Conservation (phyloP, 2,888 invertebrate genomes). For the Pharmacophagus antenor region DNA sequence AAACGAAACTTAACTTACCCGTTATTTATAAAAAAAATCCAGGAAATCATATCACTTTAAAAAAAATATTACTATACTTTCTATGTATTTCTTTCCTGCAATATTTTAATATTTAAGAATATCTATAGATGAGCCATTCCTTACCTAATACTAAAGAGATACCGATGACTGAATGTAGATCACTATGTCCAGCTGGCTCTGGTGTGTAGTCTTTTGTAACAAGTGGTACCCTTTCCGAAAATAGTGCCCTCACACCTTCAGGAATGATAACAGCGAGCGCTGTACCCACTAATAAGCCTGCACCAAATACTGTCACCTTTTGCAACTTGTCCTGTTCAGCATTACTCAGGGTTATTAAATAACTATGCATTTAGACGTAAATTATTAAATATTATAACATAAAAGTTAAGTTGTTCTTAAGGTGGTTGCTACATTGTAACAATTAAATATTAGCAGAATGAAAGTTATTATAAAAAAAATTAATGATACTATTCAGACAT, state of each 20-base stretch:
- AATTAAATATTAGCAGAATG: too few relatives aligned
- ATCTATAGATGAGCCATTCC: constrained; percentile 29
- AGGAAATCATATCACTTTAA: too few relatives aligned
- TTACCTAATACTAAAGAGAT: constrained; percentile 91
- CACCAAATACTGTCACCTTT: constrained; percentile 96
- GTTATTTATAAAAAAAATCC: too few relatives aligned
- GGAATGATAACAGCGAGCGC: constrained; percentile 99
- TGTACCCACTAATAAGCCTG: constrained; percentile 97
- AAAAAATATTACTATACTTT: too few relatives aligned
- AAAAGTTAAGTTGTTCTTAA: too few relatives aligned
- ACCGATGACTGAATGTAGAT: constrained; percentile 92
- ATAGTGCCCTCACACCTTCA: constrained; percentile 95
- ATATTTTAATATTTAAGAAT: too few relatives aligned
- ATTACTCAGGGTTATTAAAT: background rate
- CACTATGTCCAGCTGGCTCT: constrained; percentile 65
- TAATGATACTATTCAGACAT: too few relatives aligned
- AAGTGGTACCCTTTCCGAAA: constrained; percentile 61
- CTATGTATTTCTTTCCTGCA: too few relatives aligned
- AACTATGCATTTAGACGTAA: constrained; percentile 26
- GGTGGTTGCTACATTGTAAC: too few relatives aligned
- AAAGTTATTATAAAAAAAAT: too few relatives aligned
- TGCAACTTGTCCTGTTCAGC: constrained; percentile 92
- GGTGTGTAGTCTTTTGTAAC: constrained; percentile 64
- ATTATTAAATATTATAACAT: background rate
- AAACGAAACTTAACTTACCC: too few relatives aligned